Evolutionary conservation across 2,888 invertebrate species (phyloP).

Genomic region (Acanthosepion esculentum): DNA sequence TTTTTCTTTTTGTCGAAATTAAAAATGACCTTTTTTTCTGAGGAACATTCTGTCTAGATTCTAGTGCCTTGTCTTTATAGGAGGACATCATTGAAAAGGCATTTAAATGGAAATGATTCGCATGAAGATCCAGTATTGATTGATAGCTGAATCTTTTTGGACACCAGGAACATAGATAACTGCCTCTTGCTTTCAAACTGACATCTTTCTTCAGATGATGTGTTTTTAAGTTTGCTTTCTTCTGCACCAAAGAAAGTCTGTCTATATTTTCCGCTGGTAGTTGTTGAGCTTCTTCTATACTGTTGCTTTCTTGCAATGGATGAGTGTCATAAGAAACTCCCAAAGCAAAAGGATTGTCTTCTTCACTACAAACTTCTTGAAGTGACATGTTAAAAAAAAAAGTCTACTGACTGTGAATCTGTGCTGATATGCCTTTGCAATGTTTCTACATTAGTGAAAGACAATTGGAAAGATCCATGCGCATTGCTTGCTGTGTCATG

Average conservation of each 20-base stretch:
- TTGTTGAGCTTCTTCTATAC: neutral
- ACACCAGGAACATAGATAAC: neutral
- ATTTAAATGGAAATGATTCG: neutral
- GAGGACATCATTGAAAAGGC: neutral
- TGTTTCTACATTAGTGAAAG: no score
- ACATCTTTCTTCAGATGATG: neutral
- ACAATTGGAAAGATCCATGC: no score
- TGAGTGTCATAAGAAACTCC: neutral
- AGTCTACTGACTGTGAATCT: no score
- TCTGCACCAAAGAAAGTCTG: neutral
- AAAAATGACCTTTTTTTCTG: neutral
- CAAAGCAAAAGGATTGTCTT: no score
- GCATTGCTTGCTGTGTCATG: no score
- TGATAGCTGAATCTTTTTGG: neutral
- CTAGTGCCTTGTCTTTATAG: neutral
- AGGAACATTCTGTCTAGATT: neutral
- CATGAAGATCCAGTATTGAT: neutral
- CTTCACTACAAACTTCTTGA: no score
- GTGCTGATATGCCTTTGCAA: no score
- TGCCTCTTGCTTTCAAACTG: neutral
- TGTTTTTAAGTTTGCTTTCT: neutral
- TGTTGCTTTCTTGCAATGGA: neutral
- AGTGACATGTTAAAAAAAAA: no score
- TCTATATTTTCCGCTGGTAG: neutral
- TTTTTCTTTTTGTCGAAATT: neutral